Conservation (phyloP, 2,797 vertebrate species). For the Scarus forsteni region DNA sequence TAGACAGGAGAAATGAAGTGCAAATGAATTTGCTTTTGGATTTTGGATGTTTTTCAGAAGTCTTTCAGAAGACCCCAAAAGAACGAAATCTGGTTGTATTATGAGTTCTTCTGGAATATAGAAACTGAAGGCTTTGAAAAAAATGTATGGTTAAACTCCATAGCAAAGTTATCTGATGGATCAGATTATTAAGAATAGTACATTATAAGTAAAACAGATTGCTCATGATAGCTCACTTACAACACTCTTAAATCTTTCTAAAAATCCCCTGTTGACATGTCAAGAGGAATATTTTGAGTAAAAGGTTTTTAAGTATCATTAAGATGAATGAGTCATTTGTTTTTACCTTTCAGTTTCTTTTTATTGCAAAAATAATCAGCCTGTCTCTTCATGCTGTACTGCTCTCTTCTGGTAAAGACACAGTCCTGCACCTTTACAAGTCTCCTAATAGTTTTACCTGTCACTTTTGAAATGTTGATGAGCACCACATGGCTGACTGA, state of each 20-base stretch:
- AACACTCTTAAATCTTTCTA: too few relatives aligned
- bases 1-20: not conserved
- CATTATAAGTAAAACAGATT: not conserved
- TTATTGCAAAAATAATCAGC: not conserved
- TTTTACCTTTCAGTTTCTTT: too few relatives aligned
- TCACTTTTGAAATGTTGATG: not conserved
- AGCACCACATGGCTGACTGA: not conserved
- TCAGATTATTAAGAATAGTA: not conserved
- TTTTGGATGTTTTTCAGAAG: too few relatives aligned
- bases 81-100: not conserved
- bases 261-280: too few relatives aligned
- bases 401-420: constrained; percentile 36
- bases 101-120: not conserved
- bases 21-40: not conserved
- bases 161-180: not conserved
- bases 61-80: not conserved
- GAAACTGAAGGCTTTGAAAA: not conserved
- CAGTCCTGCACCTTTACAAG: constrained; percentile 8
- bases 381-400: not conserved
- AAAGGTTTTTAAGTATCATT: not conserved
- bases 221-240: not conserved
- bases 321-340: not conserved
- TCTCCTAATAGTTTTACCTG: not conserved
- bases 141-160: not conserved
- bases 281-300: not conserved